Conservation (phyloP, 1,140 invertebrate genomes). For the Megathymus violae region DNA sequence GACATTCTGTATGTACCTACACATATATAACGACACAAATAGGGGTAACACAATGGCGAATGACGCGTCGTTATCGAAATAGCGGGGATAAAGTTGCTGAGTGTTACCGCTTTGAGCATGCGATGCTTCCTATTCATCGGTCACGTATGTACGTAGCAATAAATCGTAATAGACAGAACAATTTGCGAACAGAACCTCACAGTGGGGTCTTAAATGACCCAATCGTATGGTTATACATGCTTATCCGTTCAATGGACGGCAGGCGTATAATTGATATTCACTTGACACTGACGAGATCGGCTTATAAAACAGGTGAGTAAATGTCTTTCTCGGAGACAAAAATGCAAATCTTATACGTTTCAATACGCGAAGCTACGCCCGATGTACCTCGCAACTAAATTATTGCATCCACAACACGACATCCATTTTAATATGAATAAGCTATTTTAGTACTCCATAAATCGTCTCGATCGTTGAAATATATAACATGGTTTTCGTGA, state of each 20-base stretch:
- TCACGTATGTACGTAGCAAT: slow-evolving; percentile 60
- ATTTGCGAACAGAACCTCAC: slow-evolving; percentile 39
- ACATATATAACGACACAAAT: slow-evolving; percentile 53
- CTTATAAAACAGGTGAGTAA: slow-evolving; percentile 42
- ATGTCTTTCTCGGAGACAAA: slow-evolving; percentile 48
- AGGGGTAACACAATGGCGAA: slow-evolving; percentile 55
- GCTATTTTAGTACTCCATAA: slow-evolving; percentile 39
- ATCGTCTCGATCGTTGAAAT: slow-evolving; percentile 26
- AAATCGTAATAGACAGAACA: slow-evolving; percentile 40
- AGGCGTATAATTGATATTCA: slow-evolving; percentile 46
- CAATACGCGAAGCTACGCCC: slow-evolving; percentile 42
- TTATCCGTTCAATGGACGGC: slow-evolving; percentile 29
- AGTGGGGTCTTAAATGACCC: slow-evolving; percentile 21
- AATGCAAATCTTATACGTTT: slow-evolving; percentile 52
- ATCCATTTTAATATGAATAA: slow-evolving; percentile 54
- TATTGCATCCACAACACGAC: slow-evolving; percentile 48
- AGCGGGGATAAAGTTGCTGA: slow-evolving; percentile 45
- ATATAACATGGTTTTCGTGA: slow-evolving; percentile 14
- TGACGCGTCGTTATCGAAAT: slow-evolving; percentile 52
- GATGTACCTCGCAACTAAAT: slow-evolving; percentile 46
- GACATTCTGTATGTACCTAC: slow-evolving; percentile 39
- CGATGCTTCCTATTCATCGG: slow-evolving; percentile 50
- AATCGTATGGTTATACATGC: slow-evolving; percentile 22
- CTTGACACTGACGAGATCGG: slow-evolving; percentile 33
- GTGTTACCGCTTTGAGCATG: slow-evolving; percentile 39